Percentiles rank a stretch among this genome's conserved stretches.
phyloP scores from a whole-genome alignment of 1,140 invertebrate genomes.

The Cyphomyrmex costatus region DNA sequence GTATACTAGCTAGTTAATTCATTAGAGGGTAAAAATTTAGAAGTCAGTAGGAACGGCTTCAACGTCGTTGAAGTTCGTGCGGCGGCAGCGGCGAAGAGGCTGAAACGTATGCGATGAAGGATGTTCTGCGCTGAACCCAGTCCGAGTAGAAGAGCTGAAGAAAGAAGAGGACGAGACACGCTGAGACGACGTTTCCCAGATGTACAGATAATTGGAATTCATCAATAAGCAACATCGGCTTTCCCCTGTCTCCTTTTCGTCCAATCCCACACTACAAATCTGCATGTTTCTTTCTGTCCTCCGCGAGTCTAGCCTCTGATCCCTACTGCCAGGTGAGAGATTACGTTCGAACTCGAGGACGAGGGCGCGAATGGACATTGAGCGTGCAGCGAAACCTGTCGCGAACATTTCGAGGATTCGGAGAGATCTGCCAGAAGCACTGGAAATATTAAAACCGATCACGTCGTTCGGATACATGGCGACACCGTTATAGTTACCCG shows the following conservation, averaged over 20 bases:
- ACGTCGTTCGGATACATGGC: slow-evolving; percentile 58
- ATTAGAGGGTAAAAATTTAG: slow-evolving; percentile 83
- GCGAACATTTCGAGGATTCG: slow-evolving; percentile 44
- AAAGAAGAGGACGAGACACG: slow-evolving; percentile 64
- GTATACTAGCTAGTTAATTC: slow-evolving; percentile 87
- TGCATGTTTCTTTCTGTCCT: slow-evolving; percentile 52
- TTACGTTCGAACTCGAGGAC: slow-evolving; percentile 43
- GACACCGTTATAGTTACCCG: slow-evolving; percentile 33
- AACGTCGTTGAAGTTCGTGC: slow-evolving; percentile 68
- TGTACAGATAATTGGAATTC: slow-evolving; percentile 66
- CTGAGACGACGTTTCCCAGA: slow-evolving; percentile 57
- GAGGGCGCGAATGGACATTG: slow-evolving; percentile 40
- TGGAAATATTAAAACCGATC: slow-evolving; percentile 35
- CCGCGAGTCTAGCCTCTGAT: slow-evolving; percentile 53
- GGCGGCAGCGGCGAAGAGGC: slow-evolving; percentile 69
- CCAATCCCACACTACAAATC: neutral
- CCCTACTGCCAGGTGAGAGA: slow-evolving; percentile 70
- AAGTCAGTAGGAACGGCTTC: slow-evolving; percentile 79
- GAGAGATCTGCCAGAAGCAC: slow-evolving; percentile 41
- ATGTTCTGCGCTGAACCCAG: slow-evolving; percentile 71
- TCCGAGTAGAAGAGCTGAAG: slow-evolving; percentile 50
- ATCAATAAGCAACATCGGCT: slow-evolving; percentile 39
- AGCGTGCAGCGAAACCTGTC: slow-evolving; percentile 37
- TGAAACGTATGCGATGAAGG: slow-evolving; percentile 68
- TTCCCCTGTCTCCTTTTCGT: slow-evolving; percentile 14